A percentile compares a stretch with the other conserved stretches of the same genome.
These are phyloP conservation scores for Osmoderma eremita DNA, from an alignment of 2,888 invertebrate genomes.

Conservation along the genomic window DNA sequence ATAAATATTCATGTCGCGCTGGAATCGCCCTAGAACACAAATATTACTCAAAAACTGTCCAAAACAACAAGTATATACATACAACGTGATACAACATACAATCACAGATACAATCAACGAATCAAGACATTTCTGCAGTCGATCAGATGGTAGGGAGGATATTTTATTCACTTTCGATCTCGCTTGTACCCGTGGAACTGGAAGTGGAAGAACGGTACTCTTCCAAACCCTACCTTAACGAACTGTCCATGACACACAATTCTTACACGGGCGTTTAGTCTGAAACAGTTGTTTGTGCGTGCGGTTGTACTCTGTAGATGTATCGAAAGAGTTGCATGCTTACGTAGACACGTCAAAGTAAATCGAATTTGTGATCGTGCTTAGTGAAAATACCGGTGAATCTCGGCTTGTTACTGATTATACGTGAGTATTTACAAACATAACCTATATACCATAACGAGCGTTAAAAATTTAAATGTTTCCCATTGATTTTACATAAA, in stretches of 20 bases:
- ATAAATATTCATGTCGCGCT: neutral
- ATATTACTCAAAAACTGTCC: neutral
- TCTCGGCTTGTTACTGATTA: too few species aligned
- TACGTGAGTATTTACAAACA: conserved; percentile 18
- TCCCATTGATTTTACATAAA: too few species aligned
- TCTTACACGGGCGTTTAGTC: neutral
- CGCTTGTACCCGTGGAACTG: conserved; percentile 19
- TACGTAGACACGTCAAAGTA: conserved; percentile 3
- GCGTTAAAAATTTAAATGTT: too few species aligned
- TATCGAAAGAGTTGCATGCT: neutral
- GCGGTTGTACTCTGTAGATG: neutral
- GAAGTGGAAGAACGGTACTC: too few species aligned
- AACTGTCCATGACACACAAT: too few species aligned
- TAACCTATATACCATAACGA: conserved; percentile 9
- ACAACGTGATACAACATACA: too few species aligned
- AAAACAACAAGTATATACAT: neutral
- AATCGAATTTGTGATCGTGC: conserved; percentile 3
- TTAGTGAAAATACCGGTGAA: too few species aligned
- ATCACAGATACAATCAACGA: too few species aligned
- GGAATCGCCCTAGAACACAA: neutral
- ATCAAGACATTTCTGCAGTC: neutral
- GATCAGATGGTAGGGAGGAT: conserved; percentile 3
- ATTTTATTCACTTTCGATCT: conserved; percentile 29
- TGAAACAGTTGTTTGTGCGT: neutral
- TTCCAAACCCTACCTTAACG: too few species aligned